A percentile compares a stretch with the other conserved stretches of the same genome.
phyloP scores from a whole-genome alignment of 2,888 invertebrate species.

The Trissolcus brochymenae region DNA sequence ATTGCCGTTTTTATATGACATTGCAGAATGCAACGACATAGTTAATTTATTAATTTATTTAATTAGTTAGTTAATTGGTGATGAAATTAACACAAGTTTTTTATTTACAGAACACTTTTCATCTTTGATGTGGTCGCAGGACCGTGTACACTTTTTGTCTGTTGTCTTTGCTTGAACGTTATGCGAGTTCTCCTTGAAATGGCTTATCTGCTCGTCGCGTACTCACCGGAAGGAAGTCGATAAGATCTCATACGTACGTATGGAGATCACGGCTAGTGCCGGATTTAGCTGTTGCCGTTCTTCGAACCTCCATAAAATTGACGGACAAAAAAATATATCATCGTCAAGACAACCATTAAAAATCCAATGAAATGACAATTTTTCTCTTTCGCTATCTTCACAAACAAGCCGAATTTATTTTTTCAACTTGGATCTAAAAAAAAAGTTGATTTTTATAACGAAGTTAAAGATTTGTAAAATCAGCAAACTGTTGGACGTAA shows the following conservation, averaged over 20 bases:
- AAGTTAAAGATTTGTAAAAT: background rate
- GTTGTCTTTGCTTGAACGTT: conserved; percentile 29
- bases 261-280: conserved; percentile 54
- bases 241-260: conserved; percentile 55
- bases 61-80: no score
- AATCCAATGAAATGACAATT: background rate
- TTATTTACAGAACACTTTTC: background rate
- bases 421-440: no score
- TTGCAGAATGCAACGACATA: no score
- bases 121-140: conserved; percentile 8
- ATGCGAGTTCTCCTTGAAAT: conserved; percentile 55
- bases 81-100: conserved; percentile 9
- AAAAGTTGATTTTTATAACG: no score
- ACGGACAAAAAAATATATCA: conserved; percentile 15
- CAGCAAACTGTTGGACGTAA: conserved; percentile 16
- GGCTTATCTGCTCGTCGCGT: conserved; percentile 54
- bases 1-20: no score
- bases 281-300: conserved; percentile 45
- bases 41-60: background rate
- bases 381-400: no score
- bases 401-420: no score
- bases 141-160: conserved; percentile 26
- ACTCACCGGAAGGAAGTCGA: conserved; percentile 59
- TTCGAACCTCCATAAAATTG: conserved; percentile 48
- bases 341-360: conserved; percentile 1